Evolutionary conservation across 2,888 invertebrate genomes (phyloP).

Genomic region (Acanthopleura granulata): DNA sequence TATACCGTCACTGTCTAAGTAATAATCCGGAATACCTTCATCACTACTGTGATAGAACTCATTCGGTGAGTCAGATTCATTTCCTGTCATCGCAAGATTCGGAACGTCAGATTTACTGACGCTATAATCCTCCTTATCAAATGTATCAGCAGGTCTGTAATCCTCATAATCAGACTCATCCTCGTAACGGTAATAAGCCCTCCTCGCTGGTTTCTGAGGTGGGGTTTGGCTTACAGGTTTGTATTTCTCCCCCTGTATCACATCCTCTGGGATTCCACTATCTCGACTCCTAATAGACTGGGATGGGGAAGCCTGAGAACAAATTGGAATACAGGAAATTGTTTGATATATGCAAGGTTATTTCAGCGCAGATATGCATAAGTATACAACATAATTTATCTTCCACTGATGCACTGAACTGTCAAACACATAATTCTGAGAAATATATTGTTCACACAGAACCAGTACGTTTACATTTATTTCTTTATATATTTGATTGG

Average conservation of each 20-base stretch:
- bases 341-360: not conserved
- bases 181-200: slow-evolving; percentile 1
- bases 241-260: not conserved
- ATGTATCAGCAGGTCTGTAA: not conserved
- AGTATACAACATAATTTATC: too few relatives aligned
- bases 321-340: too few relatives aligned
- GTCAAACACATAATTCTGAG: too few relatives aligned
- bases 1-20: slow-evolving; percentile 19
- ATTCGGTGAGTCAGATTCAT: slow-evolving; percentile 9
- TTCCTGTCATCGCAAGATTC: not conserved
- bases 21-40: slow-evolving; percentile 16
- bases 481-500: too few relatives aligned
- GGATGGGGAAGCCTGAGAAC: slow-evolving; percentile 11
- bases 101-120: slow-evolving; percentile 7
- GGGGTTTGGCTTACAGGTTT: not conserved
- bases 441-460: too few relatives aligned
- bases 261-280: not conserved
- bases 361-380: too few relatives aligned
- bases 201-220: not conserved
- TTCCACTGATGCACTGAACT: too few relatives aligned
- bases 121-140: slow-evolving; percentile 4
- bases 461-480: too few relatives aligned
- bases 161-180: slow-evolving; percentile 12
- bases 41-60: slow-evolving; percentile 17
- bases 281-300: not conserved